Evolutionary conservation across 2,888 invertebrate genomes (phyloP).

Genomic region (Tenthredo distinguenda): DNA sequence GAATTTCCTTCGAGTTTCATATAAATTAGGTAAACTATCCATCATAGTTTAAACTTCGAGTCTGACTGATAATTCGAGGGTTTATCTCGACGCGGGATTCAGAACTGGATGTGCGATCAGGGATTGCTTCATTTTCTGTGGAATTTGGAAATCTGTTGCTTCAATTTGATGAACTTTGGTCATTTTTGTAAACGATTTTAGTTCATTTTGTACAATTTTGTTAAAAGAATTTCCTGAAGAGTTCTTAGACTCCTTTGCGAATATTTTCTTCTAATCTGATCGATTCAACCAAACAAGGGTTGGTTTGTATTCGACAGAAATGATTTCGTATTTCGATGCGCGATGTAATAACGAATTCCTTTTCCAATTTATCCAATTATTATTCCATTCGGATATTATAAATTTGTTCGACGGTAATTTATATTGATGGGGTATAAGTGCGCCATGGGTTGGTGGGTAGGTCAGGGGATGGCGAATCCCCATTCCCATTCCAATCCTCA

Average conservation of each 20-base stretch:
- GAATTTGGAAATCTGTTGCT: too few relatives aligned
- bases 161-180: too few relatives aligned
- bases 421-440: neutral
- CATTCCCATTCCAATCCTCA: neutral
- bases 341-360: neutral
- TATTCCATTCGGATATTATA: neutral
- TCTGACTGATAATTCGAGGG: too few relatives aligned
- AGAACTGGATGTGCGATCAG: too few relatives aligned
- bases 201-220: too few relatives aligned
- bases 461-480: neutral
- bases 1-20: neutral
- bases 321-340: neutral
- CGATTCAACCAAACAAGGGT: neutral
- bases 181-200: too few relatives aligned
- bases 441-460: neutral
- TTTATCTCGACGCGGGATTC: too few relatives aligned
- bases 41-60: neutral
- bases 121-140: too few relatives aligned
- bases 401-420: conserved; percentile 5
- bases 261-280: neutral
- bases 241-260: too few relatives aligned
- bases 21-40: neutral
- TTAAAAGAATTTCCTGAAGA: too few relatives aligned
- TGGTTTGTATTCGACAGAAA: neutral
- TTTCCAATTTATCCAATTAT: neutral